Evolutionary conservation across 2,888 invertebrate species (phyloP), one percentile per base, ranked within the genome.

Genomic region (Orchesellides sinensis): DNA sequence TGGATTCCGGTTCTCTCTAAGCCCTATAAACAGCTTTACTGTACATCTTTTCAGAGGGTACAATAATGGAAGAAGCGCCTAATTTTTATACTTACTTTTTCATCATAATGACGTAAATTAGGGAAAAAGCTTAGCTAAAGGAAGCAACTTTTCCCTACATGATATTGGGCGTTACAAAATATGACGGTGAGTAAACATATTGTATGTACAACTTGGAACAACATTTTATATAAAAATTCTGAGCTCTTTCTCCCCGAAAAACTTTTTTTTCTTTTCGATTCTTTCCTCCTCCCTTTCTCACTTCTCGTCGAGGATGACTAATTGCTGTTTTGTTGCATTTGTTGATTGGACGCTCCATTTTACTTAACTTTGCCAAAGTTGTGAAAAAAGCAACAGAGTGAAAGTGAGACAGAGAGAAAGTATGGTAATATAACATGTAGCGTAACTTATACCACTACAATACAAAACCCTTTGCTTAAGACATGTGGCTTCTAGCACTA

Each of bases 311-410:
- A 80, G 68, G 68, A 81, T 81, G 74, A 81, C 81, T 81, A 81
- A 81, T 81, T 81, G 81, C 74, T 81, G 74, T 81, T 81, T 81
- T 81, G 81, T 73, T 81, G 74, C 81, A 81, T 74, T 81, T 81
- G 61, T 81, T 81, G 81, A 81, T 81, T 81, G 81, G 81, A 81
- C 69, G 68, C 17, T 73, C 68, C 45, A 54, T 81, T 80, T 79
- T 72, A 65, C 72, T 72, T 80, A 81, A 69, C 74, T 81, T 81
- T 81, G 73, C 45, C 52, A 29, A 80, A 45, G 56, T 80, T 73
- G 45, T 21, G 47, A 45, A 29, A 59, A 63, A 68, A 74, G 81
- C 81, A 81, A 81, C 81, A 81, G 81, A 61, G 17, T 78, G 27
- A 49, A 17, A 66, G 66, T 27, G 25, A 66, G 66, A 47, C 47